Evolutionary conservation across 2,888 invertebrate species (phyloP).

Genomic region (Pachliopta kotzebuea): DNA sequence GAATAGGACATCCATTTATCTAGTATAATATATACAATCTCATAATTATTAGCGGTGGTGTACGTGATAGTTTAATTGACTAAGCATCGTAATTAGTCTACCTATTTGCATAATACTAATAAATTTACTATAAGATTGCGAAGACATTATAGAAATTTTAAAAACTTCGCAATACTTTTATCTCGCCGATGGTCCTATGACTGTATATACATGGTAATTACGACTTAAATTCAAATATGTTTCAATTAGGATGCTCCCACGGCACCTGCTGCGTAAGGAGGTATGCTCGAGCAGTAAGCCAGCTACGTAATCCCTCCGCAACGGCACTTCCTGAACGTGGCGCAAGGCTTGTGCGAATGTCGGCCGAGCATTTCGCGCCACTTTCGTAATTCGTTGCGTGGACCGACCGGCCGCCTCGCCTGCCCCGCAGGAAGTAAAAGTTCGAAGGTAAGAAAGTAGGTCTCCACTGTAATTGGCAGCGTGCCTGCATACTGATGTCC

Average conservation of each 20-base stretch:
- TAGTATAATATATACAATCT: no score
- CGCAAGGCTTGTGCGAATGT: conserved; percentile 78
- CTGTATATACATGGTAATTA: neutral
- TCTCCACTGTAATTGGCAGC: conserved; percentile 77
- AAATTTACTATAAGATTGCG: no score
- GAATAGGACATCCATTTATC: no score
- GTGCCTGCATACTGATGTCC: conserved; percentile 75
- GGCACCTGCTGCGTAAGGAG: conserved; percentile 44
- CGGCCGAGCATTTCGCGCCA: conserved; percentile 80
- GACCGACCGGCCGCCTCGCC: conserved; percentile 73
- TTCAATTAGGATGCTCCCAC: conserved; percentile 53
- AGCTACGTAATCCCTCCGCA: conserved; percentile 75
- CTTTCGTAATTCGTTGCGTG: conserved; percentile 79
- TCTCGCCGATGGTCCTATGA: no score
- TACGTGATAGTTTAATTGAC: no score
- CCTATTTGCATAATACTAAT: no score
- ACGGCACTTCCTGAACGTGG: conserved; percentile 79
- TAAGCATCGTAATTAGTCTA: no score
- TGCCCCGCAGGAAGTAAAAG: conserved; percentile 80
- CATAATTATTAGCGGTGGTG: no score
- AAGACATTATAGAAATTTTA: no score
- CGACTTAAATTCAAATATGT: neutral
- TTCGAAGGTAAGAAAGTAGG: conserved; percentile 81
- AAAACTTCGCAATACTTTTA: no score
- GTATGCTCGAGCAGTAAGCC: conserved; percentile 31